A percentile compares a stretch with the other conserved stretches of the same genome.
These are phyloP conservation scores for Scaptomyza flava DNA, from an alignment of 2,888 invertebrate species.

Conservation along the genomic window DNA sequence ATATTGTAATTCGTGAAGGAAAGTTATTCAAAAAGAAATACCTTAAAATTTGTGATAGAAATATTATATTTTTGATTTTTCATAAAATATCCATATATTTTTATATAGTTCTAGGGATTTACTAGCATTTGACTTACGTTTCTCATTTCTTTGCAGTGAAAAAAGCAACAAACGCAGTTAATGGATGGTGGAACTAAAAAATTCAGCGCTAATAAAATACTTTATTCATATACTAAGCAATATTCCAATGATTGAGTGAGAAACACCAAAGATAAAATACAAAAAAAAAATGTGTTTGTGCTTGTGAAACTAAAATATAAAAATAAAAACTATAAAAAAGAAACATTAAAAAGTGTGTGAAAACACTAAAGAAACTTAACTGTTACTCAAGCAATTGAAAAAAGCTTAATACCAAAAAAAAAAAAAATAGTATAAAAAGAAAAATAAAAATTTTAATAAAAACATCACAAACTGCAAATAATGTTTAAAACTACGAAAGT, in stretches of 20 bases:
- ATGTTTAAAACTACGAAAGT: slow-evolving; percentile 16
- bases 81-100: no score
- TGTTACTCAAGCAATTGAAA: slow-evolving; percentile 59
- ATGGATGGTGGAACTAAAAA: slow-evolving; percentile 56
- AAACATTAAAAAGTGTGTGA: slow-evolving; percentile 27
- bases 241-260: slow-evolving; percentile 74
- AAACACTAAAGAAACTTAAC: slow-evolving; percentile 21
- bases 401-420: slow-evolving; percentile 46
- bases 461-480: slow-evolving; percentile 26
- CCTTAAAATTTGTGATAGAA: no score
- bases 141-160: slow-evolving; percentile 35
- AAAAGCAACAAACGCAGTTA: slow-evolving; percentile 21
- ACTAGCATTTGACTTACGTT: neutral
- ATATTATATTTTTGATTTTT: no score
- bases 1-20: neutral
- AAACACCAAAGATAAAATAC: slow-evolving; percentile 37
- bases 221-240: slow-evolving; percentile 65
- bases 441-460: slow-evolving; percentile 24
- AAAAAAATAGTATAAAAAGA: neutral
- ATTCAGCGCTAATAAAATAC: slow-evolving; percentile 28
- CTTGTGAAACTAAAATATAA: slow-evolving; percentile 29
- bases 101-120: neutral
- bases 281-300: slow-evolving; percentile 30
- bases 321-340: slow-evolving; percentile 8
- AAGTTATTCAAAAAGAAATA: neutral